Evolutionary conservation across 1,140 invertebrate genomes (phyloP), one percentile per base, ranked within the genome.

Genomic region (Papilio helenus): DNA sequence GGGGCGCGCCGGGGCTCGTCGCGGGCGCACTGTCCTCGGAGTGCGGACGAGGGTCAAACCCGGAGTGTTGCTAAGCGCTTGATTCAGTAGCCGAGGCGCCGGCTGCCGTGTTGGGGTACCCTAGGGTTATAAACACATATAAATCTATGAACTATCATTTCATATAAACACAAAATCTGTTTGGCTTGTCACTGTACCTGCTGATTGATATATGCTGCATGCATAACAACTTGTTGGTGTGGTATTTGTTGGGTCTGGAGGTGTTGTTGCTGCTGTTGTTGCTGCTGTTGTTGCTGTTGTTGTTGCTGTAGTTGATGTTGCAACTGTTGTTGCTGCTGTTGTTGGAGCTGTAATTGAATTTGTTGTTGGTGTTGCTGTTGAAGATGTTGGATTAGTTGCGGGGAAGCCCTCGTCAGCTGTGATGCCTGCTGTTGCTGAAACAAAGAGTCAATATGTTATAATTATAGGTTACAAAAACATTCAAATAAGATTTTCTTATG

Each of bases 221-320:
- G 93, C 93, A 93, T 94, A 18, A 94, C 92, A 82, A 93, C 91
- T 86, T 93, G 88, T 73, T 89, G 91, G 68, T 93, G 93, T 85
- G 90, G 90, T 79, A 89, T 89, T 80, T 89, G 92, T 76, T 92
- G 88, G 9, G 84, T 84, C 49, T 90, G 89, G 79, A 90, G 87
- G 76, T 89, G 86, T 80, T 83, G 81, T 77, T 87, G 87, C 68
- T 85, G 86, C 65, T 89, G 87, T 65, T 87, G 86, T 12, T 85
- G 84, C n/a, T 82, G 83, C 44, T 87, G 86, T 39, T 86, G 85
- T 71, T 89, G 87, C 49, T 90, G 90, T 18, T 90, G 87, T 71
- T 88, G 87, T 51, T 88, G 83, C 23, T 90, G 87, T 61, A 84
- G 82, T 42, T 82, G 80, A 16, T 90, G 89, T 78, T 92, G 92